A percentile compares a stretch with the other conserved stretches of the same genome.
Conservation (phyloP, 2,113 vertebrate species). For the Rhinopomastus cyanomelas region DNA sequence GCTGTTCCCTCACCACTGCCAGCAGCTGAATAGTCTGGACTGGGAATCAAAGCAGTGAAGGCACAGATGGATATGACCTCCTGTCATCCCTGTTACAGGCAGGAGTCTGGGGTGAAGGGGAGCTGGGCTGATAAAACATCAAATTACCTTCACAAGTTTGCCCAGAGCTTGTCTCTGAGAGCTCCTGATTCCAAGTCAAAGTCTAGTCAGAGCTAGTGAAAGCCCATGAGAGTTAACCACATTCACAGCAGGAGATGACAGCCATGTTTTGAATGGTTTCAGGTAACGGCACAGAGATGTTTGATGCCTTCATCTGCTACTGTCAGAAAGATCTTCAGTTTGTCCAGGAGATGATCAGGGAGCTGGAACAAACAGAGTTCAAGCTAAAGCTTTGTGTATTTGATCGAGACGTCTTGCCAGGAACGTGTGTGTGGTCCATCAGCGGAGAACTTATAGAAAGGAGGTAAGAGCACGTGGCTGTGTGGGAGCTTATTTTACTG, state of each 20-base stretch:
- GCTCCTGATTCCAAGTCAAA: neutral
- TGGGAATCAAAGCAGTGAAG: neutral
- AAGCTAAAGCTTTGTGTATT: conserved; percentile 94
- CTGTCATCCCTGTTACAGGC: neutral
- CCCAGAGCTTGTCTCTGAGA: neutral
- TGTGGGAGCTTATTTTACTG: neutral
- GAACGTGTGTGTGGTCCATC: conserved; percentile 94
- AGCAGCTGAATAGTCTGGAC: neutral
- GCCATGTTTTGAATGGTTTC: neutral
- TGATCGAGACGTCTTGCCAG: conserved; percentile 93
- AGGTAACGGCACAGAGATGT: conserved; percentile 83
- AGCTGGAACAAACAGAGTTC: conserved; percentile 88
- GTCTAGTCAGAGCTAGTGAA: neutral
- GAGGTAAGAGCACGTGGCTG: conserved; percentile 71
- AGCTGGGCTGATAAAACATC: neutral
- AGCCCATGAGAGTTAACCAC: neutral
- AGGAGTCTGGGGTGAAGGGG: neutral
- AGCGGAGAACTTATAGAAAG: conserved; percentile 94
- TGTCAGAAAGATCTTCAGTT: conserved; percentile 90
- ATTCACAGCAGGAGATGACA: neutral
- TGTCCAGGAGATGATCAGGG: conserved; percentile 93
- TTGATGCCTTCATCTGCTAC: conserved; percentile 98
- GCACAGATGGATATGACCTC: neutral
- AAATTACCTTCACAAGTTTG: neutral
- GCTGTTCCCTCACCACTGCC: neutral